A percentile compares a stretch with the other conserved stretches of the same genome.
Evolutionary conservation across 1,140 invertebrate genomes (phyloP).

Genomic region (Drosophila athabasca): DNA sequence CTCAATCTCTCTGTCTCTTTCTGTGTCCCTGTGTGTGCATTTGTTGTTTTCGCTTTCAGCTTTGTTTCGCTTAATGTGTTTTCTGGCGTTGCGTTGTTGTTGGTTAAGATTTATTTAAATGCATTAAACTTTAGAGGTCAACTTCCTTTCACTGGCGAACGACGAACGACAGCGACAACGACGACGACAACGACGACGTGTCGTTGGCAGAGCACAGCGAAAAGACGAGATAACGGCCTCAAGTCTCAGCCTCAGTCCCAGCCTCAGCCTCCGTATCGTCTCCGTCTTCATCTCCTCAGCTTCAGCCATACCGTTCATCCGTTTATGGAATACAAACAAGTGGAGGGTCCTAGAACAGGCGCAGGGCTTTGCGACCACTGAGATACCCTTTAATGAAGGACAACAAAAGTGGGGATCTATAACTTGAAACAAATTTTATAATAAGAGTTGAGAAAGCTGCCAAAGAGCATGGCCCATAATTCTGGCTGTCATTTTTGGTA

Average conservation of each 20-base stretch:
- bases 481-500: no score
- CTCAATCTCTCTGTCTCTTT: not conserved
- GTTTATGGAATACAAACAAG: no score
- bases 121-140: constrained; percentile 82
- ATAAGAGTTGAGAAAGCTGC: no score
- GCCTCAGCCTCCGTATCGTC: constrained; percentile 6
- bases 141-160: constrained; percentile 75
- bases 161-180: constrained; percentile 7
- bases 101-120: constrained; percentile 78
- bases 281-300: not conserved
- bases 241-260: not conserved
- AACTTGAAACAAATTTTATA: no score
- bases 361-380: no score
- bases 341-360: no score
- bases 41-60: constrained; percentile 72
- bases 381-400: no score
- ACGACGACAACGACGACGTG: constrained; percentile 24
- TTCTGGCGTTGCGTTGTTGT: constrained; percentile 26
- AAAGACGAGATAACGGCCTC: constrained; percentile 43
- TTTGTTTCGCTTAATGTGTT: constrained; percentile 68
- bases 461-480: no score
- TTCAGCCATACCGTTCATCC: no score
- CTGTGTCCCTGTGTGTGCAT: constrained; percentile 5
- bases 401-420: no score
- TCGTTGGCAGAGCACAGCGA: constrained; percentile 52